phyloP scores from a whole-genome alignment of 2,113 vertebrate species.

The Connochaetes taurinus region DNA sequence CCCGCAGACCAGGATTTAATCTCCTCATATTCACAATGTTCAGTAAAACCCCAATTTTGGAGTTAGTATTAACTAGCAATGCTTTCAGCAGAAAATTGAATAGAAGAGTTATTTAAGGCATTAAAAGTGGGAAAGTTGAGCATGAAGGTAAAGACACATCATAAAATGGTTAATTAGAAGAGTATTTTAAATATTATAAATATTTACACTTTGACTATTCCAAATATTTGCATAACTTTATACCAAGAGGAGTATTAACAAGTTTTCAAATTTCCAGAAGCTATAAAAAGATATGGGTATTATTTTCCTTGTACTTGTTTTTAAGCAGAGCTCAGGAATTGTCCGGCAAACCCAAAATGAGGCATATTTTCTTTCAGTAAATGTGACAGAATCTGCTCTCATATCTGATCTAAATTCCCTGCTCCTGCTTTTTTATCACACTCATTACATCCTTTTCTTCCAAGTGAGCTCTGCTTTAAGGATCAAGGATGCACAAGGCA shows the following conservation, averaged over 20 bases:
- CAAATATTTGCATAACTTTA: not conserved
- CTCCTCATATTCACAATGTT: not conserved
- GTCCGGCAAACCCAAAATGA: not conserved
- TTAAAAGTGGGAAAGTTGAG: slow-evolving; percentile 32
- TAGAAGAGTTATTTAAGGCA: not conserved
- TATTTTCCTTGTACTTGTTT: not conserved
- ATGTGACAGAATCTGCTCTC: not conserved
- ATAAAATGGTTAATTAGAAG: slow-evolving; percentile 10
- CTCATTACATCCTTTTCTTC: not conserved
- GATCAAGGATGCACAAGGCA: not conserved
- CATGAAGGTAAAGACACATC: not conserved
- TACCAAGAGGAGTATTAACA: not conserved
- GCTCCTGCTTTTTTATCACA: not conserved
- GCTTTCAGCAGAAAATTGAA: not conserved
- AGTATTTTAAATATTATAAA: slow-evolving; percentile 22
- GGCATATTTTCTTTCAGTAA: not conserved
- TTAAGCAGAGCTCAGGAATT: not conserved
- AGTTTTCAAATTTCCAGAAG: not conserved
- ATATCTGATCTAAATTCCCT: not conserved
- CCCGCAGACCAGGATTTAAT: not conserved
- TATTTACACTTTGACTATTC: not conserved
- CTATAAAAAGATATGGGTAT: not conserved
- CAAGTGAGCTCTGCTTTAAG: not conserved
- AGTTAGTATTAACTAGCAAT: not conserved
- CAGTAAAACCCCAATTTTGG: not conserved